Evolutionary conservation across 2,888 invertebrate genomes (phyloP), one percentile per base, ranked within the genome.

Genomic region (Phyto melanocephala): DNA sequence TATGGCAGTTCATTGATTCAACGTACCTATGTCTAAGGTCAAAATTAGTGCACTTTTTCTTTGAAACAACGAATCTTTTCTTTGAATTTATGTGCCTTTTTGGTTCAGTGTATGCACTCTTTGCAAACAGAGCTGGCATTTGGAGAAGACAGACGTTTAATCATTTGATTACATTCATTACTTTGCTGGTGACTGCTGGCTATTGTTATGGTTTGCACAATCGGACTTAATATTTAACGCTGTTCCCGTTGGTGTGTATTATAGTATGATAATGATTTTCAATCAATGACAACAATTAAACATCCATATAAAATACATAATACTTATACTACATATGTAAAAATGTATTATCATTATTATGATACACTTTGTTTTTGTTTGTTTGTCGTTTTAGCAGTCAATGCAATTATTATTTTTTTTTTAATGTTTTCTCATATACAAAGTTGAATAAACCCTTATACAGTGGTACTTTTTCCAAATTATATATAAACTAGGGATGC

Each of bases 281-380:
- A 60, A 60, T 60, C 24, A 40, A 60, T 40, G 15, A 11, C 40
- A 60, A 60, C 22, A 60, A 40, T 60, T 24, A 40, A 60, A 60
- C 13, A 60, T 22, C 20, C 13, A 2, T n/a, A n/a, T n/a, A n/a
- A n/a, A n/a, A n/a, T n/a, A n/a, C n/a, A n/a, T n/a, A n/a, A n/a
- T n/a, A n/a, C n/a, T n/a, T n/a, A n/a, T n/a, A 40, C 11, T 40
- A 40, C 7, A 40, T 13, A 10, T 40, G 11, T 40, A 10, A 11
- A 17, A 17, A 17, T 17, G 8, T 45, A 17, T 45, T 8, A 45
- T 7, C 2, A 6, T 45, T 6, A 45, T 40, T 40, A 40, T 40
- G 40, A 40, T 40, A 40, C 11, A 10, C 6, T 11, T 40, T 11
- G 7, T 45, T 45, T 15, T 5, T 40, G 2, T 50, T 22, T n/a